These are phyloP conservation scores for Dendrolimus houi DNA, from an alignment of 2,888 invertebrate genomes.

Conservation along the genomic window DNA sequence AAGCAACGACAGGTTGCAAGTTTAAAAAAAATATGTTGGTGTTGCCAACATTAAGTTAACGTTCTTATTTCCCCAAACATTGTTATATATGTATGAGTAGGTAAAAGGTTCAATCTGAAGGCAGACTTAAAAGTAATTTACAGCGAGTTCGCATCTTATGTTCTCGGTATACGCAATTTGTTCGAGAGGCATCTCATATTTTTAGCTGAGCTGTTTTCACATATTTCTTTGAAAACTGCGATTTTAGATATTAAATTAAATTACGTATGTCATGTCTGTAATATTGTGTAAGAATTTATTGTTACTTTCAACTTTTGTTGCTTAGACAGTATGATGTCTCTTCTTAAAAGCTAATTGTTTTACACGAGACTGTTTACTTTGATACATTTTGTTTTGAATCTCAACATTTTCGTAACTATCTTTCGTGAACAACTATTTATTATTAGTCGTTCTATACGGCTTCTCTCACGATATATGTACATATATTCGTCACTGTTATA, in stretches of 20 bases:
- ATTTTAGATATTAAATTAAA: background rate
- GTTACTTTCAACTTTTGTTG: background rate
- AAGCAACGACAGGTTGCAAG: no score
- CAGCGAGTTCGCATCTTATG: conserved; percentile 6
- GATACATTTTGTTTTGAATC: no score
- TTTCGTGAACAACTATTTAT: no score
- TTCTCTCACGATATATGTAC: no score
- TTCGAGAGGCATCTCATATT: conserved; percentile 17
- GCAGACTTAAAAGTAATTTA: conserved; percentile 20
- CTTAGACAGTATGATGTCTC: background rate
- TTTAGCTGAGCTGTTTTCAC: conserved; percentile 11
- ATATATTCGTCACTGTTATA: no score
- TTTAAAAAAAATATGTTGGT: no score
- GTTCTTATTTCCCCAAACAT: no score
- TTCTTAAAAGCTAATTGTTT: no score
- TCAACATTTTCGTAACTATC: no score
- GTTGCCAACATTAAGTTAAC: no score
- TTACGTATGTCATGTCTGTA: background rate
- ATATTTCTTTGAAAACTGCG: background rate
- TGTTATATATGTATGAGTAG: conserved; percentile 1
- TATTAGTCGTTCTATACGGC: no score
- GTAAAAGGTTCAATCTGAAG: conserved; percentile 17
- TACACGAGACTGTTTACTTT: no score
- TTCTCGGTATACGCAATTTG: conserved; percentile 11
- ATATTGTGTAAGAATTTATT: background rate